Percentiles rank a stretch among this genome's conserved stretches.
phyloP scores from a whole-genome alignment of 1,140 invertebrate genomes.

The Helicoverpa armigera region DNA sequence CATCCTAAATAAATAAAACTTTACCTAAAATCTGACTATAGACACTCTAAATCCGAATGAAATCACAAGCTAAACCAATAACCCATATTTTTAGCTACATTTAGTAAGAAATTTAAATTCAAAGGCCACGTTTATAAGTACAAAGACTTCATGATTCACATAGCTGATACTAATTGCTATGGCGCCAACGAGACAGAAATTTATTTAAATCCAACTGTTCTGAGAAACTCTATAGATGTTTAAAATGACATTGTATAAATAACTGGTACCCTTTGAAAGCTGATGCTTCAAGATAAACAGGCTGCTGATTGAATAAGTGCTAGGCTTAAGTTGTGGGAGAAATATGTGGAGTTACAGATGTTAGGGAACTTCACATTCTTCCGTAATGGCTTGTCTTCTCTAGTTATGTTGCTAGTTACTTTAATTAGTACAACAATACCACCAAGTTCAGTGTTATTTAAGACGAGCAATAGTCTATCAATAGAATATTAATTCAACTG shows the following conservation, averaged over 20 bases:
- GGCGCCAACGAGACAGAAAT: conserved; percentile 54
- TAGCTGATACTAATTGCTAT: conserved; percentile 54
- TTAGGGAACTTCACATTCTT: conserved; percentile 2
- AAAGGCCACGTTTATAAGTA: conserved; percentile 23
- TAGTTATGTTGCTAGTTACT: no score
- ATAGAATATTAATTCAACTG: no score
- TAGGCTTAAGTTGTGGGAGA: conserved; percentile 23
- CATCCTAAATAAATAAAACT: no score
- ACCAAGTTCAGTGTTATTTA: no score
- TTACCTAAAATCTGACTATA: no score
- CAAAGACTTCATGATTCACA: conserved; percentile 43
- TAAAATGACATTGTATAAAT: conserved; percentile 50
- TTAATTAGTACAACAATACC: no score
- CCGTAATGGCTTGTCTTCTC: no score
- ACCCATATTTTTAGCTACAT: conserved; percentile 31
- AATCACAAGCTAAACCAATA: conserved; percentile 4
- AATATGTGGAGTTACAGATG: background rate
- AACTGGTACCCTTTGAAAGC: conserved; percentile 34
- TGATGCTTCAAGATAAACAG: conserved; percentile 24
- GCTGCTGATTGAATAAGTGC: conserved; percentile 27
- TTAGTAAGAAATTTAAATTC: conserved; percentile 23
- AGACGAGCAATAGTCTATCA: no score
- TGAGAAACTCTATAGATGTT: conserved; percentile 56
- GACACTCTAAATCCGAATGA: no score
- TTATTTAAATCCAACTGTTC: conserved; percentile 53